phyloP scores from a whole-genome alignment of 2,113 vertebrate species.

The Xiphophorus hellerii region DNA sequence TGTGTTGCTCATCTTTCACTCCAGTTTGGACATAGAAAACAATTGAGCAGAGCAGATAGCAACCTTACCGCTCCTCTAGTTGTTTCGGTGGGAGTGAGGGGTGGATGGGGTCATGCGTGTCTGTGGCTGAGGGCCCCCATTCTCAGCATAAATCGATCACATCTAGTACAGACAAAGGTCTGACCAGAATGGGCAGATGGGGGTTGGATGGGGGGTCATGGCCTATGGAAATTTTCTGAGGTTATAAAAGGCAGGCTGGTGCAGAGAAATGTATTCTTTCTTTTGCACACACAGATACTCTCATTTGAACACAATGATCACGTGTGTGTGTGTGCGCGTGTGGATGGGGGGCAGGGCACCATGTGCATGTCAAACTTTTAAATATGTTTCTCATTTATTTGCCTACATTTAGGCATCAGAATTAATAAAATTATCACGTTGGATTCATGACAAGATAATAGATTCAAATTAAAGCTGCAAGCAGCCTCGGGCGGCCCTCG shows the following conservation, averaged over 20 bases:
- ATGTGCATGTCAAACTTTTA: not conserved
- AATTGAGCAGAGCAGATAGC: constrained; percentile 26
- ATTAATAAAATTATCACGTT: too few species aligned
- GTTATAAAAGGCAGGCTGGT: constrained; percentile 38
- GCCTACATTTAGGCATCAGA: too few species aligned
- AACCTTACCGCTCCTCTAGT: not conserved
- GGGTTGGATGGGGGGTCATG: constrained; percentile 39
- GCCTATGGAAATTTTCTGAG: constrained; percentile 78
- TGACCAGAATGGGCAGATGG: constrained; percentile 44
- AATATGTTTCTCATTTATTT: too few species aligned
- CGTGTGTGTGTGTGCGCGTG: not conserved
- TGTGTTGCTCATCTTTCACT: constrained; percentile 19
- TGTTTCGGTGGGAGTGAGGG: constrained; percentile 6
- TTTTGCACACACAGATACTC: not conserved
- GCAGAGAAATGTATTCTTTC: constrained; percentile 1
- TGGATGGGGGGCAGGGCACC: too few species aligned
- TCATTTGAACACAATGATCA: not conserved
- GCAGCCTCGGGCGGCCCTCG: too few species aligned
- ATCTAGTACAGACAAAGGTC: constrained; percentile 75
- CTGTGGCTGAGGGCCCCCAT: constrained; percentile 20
- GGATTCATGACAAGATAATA: too few species aligned
- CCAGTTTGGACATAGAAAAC: constrained; percentile 25
- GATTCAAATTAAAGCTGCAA: too few species aligned
- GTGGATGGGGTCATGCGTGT: not conserved
- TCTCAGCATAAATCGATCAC: constrained; percentile 50